Evolutionary conservation across 2,113 vertebrate species (phyloP).

Genomic region (Trogon surrucura): DNA sequence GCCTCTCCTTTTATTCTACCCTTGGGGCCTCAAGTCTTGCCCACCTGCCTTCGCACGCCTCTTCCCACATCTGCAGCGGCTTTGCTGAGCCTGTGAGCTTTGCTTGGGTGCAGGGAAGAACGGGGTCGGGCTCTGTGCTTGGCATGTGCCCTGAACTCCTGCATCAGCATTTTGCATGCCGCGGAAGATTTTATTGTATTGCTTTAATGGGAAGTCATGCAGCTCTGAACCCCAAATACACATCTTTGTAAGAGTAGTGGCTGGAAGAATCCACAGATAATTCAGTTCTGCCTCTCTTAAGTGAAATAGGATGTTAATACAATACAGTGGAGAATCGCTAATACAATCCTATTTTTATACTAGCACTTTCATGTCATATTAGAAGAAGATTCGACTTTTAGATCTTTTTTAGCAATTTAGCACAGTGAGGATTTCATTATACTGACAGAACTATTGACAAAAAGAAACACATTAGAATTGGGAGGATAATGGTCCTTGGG

Average conservation of each 20-base stretch:
- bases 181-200: constrained; percentile 23
- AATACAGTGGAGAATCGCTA: constrained; percentile 68
- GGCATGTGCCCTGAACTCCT: background rate
- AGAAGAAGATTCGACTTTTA: constrained; percentile 75
- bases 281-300: constrained; percentile 62
- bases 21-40: rapidly evolving
- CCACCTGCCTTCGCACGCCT: background rate
- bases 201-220: constrained; percentile 44
- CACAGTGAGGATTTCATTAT: constrained; percentile 75
- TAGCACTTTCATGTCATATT: constrained; percentile 59
- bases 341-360: constrained; percentile 69
- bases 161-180: constrained; percentile 41
- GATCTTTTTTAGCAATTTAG: constrained; percentile 74
- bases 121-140: rapidly evolving
- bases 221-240: constrained; percentile 57
- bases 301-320: constrained; percentile 70
- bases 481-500: constrained; percentile 62
- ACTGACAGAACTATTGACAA: constrained; percentile 71
- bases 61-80: background rate
- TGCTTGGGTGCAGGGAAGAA: background rate
- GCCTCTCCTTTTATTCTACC: too few species aligned
- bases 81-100: background rate
- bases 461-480: constrained; percentile 67
- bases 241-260: constrained; percentile 50
- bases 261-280: constrained; percentile 67